Evolutionary conservation across 2,888 invertebrate genomes (phyloP), one percentile per base, ranked within the genome.

Genomic region (Ligdia adustata): DNA sequence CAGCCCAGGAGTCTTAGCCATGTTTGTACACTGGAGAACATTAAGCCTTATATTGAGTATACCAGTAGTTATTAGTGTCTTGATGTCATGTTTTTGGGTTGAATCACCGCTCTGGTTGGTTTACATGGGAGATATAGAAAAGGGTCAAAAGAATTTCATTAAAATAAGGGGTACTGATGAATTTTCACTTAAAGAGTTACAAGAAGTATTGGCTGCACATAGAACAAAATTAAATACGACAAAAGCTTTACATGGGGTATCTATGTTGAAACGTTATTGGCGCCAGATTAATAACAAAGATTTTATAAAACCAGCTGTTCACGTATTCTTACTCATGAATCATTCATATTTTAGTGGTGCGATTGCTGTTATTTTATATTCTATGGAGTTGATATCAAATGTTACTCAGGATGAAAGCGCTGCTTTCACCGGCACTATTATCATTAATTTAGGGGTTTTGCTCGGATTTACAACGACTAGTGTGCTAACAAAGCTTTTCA

Each of bases 301-400:
- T 15, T 33, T 33, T 18, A 4, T 20, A n/a, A 33, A 13, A 7
- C 33, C 33, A 4, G 20, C 22, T 4, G 4, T 37, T 6, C 37
- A 37, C 16, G 16, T 37, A 0, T 5, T 37, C 2, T 9, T 37
- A 2, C 37, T 37, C 7, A 1, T 37, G 1, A 26, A 26, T 11
- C 15, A 15, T 5, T 9, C 12, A 1, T 45, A 45, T n/a, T 40
- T 39, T 34, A 46, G 39, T 9, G 45, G 45, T 7, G 4, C 4
- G 7, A 5, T 16, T 2, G 33, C 39, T 1, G 20, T 39, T 3
- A 9, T 33, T 4, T 9, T 39, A 13, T 46, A 46, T 22, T 33
- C 45, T 2, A 28, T 27, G 15, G 26, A 45, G 7, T 2, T 37
- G 1, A 37, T 37, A 16, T 7, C 15, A 3, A 27, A 37, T 11